Evolutionary conservation across 1,140 invertebrate genomes (phyloP).

Genomic region (Drosophila littoralis): DNA sequence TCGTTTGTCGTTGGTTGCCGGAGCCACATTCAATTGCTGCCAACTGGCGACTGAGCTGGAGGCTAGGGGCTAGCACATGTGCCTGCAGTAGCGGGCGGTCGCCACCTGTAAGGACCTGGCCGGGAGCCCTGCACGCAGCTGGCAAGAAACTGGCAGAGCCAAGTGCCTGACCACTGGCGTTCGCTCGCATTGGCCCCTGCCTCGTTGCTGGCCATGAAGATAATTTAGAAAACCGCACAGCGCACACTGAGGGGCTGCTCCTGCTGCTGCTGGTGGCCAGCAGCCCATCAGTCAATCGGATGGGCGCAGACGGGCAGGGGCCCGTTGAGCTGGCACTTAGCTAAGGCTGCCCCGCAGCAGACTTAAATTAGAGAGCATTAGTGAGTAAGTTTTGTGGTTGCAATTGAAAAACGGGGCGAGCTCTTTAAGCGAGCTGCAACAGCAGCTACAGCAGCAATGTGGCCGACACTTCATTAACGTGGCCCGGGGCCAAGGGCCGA

Average conservation of each 20-base stretch:
- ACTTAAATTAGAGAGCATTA: slow-evolving; percentile 51
- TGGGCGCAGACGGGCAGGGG: neutral
- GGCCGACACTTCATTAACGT: slow-evolving; percentile 45
- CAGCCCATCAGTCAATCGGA: slow-evolving; percentile 35
- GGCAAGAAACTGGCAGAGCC: slow-evolving; percentile 23
- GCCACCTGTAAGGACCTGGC: neutral
- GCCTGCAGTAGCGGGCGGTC: neutral
- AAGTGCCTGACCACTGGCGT: slow-evolving; percentile 42
- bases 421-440: slow-evolving; percentile 17
- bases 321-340: neutral
- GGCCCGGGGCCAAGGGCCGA: neutral
- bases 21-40: slow-evolving; percentile 53
- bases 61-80: neutral
- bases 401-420: slow-evolving; percentile 36
- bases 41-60: slow-evolving; percentile 16
- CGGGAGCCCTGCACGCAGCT: neutral
- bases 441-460: slow-evolving; percentile 5
- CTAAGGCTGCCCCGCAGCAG: slow-evolving; percentile 3
- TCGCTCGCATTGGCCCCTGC: slow-evolving; percentile 1
- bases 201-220: slow-evolving; percentile 28
- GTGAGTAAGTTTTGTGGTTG: slow-evolving; percentile 40
- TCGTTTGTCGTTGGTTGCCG: slow-evolving; percentile 35
- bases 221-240: slow-evolving; percentile 53
- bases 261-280: neutral
- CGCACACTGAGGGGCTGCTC: slow-evolving; percentile 4